Percentiles rank a stretch among this genome's conserved stretches.
Evolutionary conservation across 2,888 invertebrate genomes (phyloP).

Genomic region (Scrobipalpa costella): DNA sequence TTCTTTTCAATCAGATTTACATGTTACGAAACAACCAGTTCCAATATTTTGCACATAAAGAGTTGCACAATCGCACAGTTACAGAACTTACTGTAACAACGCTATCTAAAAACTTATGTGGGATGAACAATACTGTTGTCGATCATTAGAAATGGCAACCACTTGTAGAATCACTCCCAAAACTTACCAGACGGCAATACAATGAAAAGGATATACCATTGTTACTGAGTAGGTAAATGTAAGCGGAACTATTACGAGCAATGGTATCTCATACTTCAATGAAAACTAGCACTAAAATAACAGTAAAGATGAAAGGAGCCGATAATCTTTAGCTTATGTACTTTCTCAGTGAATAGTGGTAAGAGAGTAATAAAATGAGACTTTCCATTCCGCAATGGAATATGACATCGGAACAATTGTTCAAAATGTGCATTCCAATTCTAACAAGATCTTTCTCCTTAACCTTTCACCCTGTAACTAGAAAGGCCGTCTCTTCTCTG

Average conservation of each 20-base stretch:
- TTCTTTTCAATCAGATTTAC: background rate
- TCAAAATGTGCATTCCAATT: background rate
- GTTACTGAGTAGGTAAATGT: slow-evolving; percentile 15
- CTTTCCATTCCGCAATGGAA: slow-evolving; percentile 4
- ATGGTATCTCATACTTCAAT: background rate
- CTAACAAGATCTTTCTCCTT: slow-evolving; percentile 14
- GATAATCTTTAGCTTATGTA: background rate
- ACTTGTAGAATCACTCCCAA: slow-evolving; percentile 35
- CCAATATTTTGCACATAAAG: slow-evolving; percentile 31
- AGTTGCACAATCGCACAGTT: slow-evolving; percentile 35
- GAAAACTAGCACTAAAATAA: background rate
- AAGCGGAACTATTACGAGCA: background rate
- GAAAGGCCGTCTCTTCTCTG: background rate
- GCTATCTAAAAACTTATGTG: slow-evolving; percentile 42
- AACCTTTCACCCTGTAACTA: slow-evolving; percentile 4
- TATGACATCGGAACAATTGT: background rate
- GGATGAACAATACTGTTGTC: slow-evolving; percentile 49
- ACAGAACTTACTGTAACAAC: slow-evolving; percentile 23
- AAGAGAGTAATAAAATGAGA: background rate
- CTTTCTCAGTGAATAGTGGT: background rate
- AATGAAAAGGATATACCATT: slow-evolving; percentile 21
- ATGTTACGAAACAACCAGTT: slow-evolving; percentile 22
- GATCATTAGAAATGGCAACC: slow-evolving; percentile 50
- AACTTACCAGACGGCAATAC: background rate
- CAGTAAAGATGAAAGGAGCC: slow-evolving; percentile 2